These are phyloP conservation scores for Gymnosoma rotundatum DNA, from an alignment of 2,888 invertebrate genomes.

Conservation along the genomic window DNA sequence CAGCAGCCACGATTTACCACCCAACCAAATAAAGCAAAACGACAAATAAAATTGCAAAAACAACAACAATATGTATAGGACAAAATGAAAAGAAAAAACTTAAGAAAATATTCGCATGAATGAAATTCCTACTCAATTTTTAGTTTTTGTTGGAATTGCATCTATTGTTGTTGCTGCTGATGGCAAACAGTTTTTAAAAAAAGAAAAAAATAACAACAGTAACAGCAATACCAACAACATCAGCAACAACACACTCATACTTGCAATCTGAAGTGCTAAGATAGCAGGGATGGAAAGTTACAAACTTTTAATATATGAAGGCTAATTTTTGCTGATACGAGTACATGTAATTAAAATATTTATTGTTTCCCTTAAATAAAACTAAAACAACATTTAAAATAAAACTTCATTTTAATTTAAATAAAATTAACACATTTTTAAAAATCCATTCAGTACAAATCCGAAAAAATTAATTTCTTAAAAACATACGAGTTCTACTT, in stretches of 20 bases:
- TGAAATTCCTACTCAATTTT: slow-evolving; percentile 61
- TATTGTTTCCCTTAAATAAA: too few species aligned
- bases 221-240: slow-evolving; percentile 23
- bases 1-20: slow-evolving; percentile 45
- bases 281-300: slow-evolving; percentile 27
- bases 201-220: slow-evolving; percentile 48
- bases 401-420: too few species aligned
- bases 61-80: slow-evolving; percentile 14
- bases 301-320: too few species aligned
- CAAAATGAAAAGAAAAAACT: slow-evolving; percentile 38
- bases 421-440: too few species aligned
- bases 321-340: too few species aligned
- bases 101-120: slow-evolving; percentile 67
- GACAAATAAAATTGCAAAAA: slow-evolving; percentile 27
- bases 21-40: slow-evolving; percentile 41
- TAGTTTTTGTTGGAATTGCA: slow-evolving; percentile 33
- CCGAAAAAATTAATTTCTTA: too few species aligned
- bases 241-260: slow-evolving; percentile 14
- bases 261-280: slow-evolving; percentile 39
- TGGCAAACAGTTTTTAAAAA: slow-evolving; percentile 48
- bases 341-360: too few species aligned
- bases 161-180: slow-evolving; percentile 21
- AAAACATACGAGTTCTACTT: too few species aligned
- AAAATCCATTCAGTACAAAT: too few species aligned
- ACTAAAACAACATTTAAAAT: too few species aligned